Evolutionary conservation across 2,797 vertebrate species (phyloP), one percentile per base, ranked within the genome.

Genomic region (Tragelaphus oryx): DNA sequence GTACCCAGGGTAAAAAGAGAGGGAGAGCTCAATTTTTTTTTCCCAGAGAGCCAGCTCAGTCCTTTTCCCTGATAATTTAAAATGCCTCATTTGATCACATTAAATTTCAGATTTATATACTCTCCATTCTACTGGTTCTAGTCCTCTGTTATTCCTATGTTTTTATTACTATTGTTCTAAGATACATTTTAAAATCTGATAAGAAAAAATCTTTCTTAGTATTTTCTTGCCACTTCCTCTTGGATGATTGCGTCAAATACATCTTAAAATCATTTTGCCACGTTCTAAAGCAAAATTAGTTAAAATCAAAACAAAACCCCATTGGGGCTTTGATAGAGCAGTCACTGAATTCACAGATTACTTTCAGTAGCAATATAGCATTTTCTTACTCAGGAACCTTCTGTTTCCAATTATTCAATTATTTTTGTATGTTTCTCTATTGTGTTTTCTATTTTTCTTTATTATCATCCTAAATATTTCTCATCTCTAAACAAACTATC

Each of bases 211-310:
- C 46, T 92, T 92, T 5, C 9, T 84, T 78, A 33, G 2, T 82
- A 65, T 87, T 85, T 87, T 83, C 57, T 81, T 93, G 80, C 18
- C 26, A 59, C 26, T 87, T 81, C 4, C 30, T 26, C 48, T 82
- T 79, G 59, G n/a, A 74, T 83, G 54, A 62, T 71, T 87, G 75
- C 57, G 54, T 46, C 75, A 81, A 87, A 90, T 62, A 75, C 4
- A 41, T 11, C 17, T 87, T 81, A 62, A 41, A 87, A 74, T 84
- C 9, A 65, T 91, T 96, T 90, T 90, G 37, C 52, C 54, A 92
- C 1, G 2, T 91, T 94, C 41, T 16, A 86, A 75, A 95, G 82
- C 54, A 91, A 95, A 88, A 91, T 18, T 54, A 94, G 55, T 88
- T 8, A 44, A 79, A 95, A 83, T 1, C 41, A 83, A 85, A 85